Evolutionary conservation across 1,140 invertebrate species (phyloP).

Genomic region (Drosophila pallidifrons): DNA sequence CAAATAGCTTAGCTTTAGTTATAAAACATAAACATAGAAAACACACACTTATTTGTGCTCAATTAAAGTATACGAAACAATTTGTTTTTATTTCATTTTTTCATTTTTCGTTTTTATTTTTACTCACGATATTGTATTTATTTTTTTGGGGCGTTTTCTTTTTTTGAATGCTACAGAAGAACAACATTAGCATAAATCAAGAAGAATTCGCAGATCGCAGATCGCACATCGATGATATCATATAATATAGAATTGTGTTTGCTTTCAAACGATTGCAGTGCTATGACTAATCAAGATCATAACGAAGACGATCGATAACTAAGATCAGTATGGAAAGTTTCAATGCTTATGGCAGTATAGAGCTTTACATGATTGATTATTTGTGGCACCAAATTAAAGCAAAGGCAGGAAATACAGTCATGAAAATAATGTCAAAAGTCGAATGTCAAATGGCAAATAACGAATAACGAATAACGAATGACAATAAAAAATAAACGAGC

Average conservation of each 20-base stretch:
- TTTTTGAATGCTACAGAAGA: constrained; percentile 16
- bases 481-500: constrained; percentile 48
- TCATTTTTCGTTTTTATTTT: constrained; percentile 21
- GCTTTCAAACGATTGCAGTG: no score
- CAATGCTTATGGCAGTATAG: no score
- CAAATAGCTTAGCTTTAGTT: constrained; percentile 3
- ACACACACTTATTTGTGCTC: neutral
- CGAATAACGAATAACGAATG: constrained; percentile 38
- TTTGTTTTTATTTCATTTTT: constrained; percentile 8
- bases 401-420: neutral
- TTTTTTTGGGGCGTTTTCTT: constrained; percentile 35
- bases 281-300: neutral
- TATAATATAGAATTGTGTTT: neutral
- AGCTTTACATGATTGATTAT: no score
- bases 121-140: neutral
- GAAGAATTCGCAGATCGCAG: neutral
- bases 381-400: neutral
- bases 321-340: neutral
- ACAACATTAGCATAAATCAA: constrained; percentile 39
- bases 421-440: neutral
- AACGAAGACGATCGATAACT: neutral
- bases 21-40: constrained; percentile 22
- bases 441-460: constrained; percentile 44
- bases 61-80: neutral
- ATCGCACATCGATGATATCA: constrained; percentile 38